Evolutionary conservation across 2,888 invertebrate genomes (phyloP), one percentile per base, ranked within the genome.

Genomic region (Clistopyga incitator): DNA sequence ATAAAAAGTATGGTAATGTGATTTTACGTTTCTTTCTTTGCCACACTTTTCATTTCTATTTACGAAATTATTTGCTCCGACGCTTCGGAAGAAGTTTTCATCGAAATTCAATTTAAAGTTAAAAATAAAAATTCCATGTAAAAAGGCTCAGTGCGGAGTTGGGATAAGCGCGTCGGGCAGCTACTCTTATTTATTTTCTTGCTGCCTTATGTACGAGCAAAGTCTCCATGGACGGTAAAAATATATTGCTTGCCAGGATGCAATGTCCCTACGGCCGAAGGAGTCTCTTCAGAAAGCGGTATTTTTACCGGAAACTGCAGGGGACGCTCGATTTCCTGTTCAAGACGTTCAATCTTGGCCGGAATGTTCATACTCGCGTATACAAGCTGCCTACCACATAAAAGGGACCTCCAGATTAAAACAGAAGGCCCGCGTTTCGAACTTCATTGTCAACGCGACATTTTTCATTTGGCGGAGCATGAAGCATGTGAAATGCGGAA

Each of bases 181-280:
- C 42, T 65, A 38, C 38, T 47, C 34, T n/a, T 47, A 18, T 54
- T 78, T 65, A 6, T 38, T 61, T 56, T 13, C 68, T 59, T 15
- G 20, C 25, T 45, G n/a, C n/a, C 45, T n/a, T 18, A 29, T 38
- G 42, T 29, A 65, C 20, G 23, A 56, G 23, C 42, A 25, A 25
- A 13, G 15, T 64, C 10, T 38, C 38, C 13, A 52, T 8, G 64
- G 54, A 38, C 18, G 34, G 38, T 25, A 65, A 67, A 81, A 84
- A 78, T 75, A 81, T 71, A 78, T 81, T 75, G 71, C 61, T 29
- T 59, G 47, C 47, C 52, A 50, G 70, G 42, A 78, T 81, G 45
- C 64, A 25, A 38, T 72, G 20, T 20, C n/a, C 47, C 45, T 50
- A 75, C 45, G 70, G 52, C 45, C 75, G 18, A 23, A 65, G 23